Evolutionary conservation across 2,888 invertebrate genomes (phyloP).

Genomic region (Agelastica alni): DNA sequence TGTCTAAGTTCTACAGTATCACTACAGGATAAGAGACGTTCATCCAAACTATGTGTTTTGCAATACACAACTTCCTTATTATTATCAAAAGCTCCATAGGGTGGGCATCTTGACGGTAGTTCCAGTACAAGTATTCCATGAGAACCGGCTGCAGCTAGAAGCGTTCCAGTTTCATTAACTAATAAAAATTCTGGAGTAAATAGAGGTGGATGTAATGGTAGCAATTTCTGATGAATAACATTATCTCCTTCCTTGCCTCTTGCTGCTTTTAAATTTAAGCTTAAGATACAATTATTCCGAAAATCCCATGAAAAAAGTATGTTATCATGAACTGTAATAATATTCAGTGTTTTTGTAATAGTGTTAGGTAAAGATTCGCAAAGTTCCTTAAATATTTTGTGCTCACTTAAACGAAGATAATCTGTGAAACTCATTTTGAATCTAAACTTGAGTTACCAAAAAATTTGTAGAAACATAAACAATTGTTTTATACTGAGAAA

Average conservation of each 20-base stretch:
- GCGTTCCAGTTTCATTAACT: slow-evolving; percentile 68
- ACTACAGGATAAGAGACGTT: slow-evolving; percentile 70
- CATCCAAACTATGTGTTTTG: slow-evolving; percentile 73
- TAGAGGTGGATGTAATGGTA: slow-evolving; percentile 68
- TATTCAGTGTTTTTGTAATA: slow-evolving; percentile 64
- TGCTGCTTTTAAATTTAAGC: slow-evolving; percentile 63
- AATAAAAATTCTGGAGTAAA: slow-evolving; percentile 71
- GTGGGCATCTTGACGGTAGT: slow-evolving; percentile 73
- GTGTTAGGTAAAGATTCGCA: slow-evolving; percentile 61
- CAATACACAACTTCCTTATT: slow-evolving; percentile 71
- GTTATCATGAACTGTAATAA: slow-evolving; percentile 68
- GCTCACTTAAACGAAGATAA: slow-evolving; percentile 63
- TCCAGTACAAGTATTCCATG: slow-evolving; percentile 72
- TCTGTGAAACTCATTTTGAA: slow-evolving; percentile 64
- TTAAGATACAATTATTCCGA: slow-evolving; percentile 66
- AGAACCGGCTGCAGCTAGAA: slow-evolving; percentile 71
- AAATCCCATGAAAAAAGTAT: slow-evolving; percentile 71
- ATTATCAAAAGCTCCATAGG: slow-evolving; percentile 68
- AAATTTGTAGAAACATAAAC: too few species aligned
- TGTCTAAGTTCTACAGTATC: slow-evolving; percentile 73
- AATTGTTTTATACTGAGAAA: too few species aligned
- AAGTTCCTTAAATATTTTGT: slow-evolving; percentile 65
- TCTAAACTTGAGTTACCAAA: too few species aligned
- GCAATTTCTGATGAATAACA: slow-evolving; percentile 62
- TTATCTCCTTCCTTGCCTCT: slow-evolving; percentile 56